Evolutionary conservation across 2,113 vertebrate species (phyloP).

Genomic region (Benthochromis sp.): DNA sequence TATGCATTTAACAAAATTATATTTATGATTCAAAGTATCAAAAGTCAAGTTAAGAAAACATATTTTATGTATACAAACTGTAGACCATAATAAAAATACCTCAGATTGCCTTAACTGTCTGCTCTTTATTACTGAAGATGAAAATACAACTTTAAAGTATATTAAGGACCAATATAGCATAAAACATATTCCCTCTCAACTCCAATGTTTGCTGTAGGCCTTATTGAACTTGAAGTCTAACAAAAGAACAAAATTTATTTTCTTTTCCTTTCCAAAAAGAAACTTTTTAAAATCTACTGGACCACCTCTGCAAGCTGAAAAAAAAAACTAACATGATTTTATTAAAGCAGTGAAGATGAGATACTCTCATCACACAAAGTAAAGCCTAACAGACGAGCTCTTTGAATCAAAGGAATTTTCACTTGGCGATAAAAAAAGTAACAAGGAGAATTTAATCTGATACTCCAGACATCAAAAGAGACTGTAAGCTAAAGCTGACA

Average conservation of each 20-base stretch:
- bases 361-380: neutral
- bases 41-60: neutral
- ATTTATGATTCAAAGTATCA: neutral
- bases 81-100: neutral
- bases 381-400: neutral
- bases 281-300: neutral
- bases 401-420: constrained; percentile 13
- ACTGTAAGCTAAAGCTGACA: neutral
- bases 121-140: neutral
- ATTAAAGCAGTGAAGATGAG: neutral
- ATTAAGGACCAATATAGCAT: neutral
- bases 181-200: neutral
- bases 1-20: neutral
- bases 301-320: neutral
- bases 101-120: neutral
- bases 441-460: constrained; percentile 16
- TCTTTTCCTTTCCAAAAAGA: neutral
- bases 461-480: constrained; percentile 25
- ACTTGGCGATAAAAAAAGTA: neutral
- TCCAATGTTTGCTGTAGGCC: neutral
- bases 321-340: neutral
- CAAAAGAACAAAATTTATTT: neutral
- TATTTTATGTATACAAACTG: neutral
- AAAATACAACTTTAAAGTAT: neutral
- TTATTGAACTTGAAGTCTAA: neutral